Evolutionary conservation across 2,113 vertebrate species (phyloP).

Genomic region (Gulo gulo): DNA sequence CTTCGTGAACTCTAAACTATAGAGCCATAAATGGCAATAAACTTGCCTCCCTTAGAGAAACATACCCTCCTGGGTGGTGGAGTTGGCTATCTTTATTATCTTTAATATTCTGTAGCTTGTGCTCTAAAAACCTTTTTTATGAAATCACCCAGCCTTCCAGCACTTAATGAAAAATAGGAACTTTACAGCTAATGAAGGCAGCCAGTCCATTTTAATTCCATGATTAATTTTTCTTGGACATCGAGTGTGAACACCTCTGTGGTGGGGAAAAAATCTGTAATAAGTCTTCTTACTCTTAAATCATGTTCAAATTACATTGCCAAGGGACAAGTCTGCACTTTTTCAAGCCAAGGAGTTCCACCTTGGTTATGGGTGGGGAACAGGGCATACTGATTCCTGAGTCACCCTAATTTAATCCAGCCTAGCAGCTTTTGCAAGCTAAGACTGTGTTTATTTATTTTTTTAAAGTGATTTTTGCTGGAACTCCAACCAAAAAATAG

Average conservation of each 20-base stretch:
- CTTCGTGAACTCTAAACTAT: not conserved
- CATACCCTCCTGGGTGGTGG: not conserved
- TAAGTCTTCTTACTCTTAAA: not conserved
- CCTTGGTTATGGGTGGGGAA: not conserved
- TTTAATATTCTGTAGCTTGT: conserved; percentile 72
- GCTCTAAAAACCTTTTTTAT: conserved; percentile 38
- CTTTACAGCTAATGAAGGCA: conserved; percentile 74
- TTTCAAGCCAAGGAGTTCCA: accelerated
- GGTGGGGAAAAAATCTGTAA: not conserved
- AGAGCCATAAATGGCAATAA: not conserved
- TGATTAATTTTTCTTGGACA: conserved; percentile 60
- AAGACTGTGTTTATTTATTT: not conserved
- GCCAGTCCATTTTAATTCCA: conserved; percentile 61
- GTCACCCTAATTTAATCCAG: not conserved
- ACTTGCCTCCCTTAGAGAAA: conserved; percentile 38
- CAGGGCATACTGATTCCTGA: not conserved
- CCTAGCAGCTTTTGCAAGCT: not conserved
- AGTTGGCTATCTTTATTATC: conserved; percentile 66
- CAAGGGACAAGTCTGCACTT: not conserved
- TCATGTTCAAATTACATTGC: not conserved
- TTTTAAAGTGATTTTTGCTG: not conserved
- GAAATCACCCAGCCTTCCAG: conserved; percentile 52
- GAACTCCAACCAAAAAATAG: not conserved
- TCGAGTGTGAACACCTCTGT: not conserved
- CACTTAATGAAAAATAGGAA: conserved; percentile 74